These are phyloP conservation scores for Hypocryptadius cinnamomeus DNA, from an alignment of 2,113 vertebrate species.

Conservation along the genomic window DNA sequence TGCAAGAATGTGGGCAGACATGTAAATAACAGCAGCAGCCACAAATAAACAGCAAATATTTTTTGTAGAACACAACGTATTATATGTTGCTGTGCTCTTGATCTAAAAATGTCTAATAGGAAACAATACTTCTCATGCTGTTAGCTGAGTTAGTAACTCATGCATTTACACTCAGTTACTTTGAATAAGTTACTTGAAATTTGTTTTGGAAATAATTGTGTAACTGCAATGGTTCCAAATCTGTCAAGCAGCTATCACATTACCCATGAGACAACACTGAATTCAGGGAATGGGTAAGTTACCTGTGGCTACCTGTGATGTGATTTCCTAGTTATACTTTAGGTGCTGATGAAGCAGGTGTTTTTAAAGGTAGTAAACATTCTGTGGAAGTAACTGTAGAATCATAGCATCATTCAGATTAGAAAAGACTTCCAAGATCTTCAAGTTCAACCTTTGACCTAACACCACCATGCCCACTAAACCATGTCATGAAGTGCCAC, in stretches of 20 bases:
- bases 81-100: background rate
- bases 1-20: background rate
- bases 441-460: background rate
- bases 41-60: background rate
- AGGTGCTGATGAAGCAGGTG: fast-evolving
- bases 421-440: background rate
- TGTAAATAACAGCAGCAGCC: background rate
- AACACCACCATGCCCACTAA: background rate
- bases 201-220: background rate
- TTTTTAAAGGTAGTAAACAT: background rate
- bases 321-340: background rate
- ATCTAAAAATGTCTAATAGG: background rate
- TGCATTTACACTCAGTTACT: background rate
- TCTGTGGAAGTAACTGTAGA: background rate
- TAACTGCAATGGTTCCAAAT: background rate
- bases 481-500: background rate
- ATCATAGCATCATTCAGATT: background rate
- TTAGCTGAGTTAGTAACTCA: background rate
- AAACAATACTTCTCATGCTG: background rate
- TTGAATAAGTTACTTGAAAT: background rate
- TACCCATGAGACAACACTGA: background rate
- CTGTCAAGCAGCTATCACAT: background rate
- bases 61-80: background rate
- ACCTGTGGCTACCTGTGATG: background rate
- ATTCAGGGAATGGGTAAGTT: background rate